A percentile compares a stretch with the other conserved stretches of the same genome.
Conservation (phyloP, 2,888 invertebrate genomes). For the Coleophora deauratella region DNA sequence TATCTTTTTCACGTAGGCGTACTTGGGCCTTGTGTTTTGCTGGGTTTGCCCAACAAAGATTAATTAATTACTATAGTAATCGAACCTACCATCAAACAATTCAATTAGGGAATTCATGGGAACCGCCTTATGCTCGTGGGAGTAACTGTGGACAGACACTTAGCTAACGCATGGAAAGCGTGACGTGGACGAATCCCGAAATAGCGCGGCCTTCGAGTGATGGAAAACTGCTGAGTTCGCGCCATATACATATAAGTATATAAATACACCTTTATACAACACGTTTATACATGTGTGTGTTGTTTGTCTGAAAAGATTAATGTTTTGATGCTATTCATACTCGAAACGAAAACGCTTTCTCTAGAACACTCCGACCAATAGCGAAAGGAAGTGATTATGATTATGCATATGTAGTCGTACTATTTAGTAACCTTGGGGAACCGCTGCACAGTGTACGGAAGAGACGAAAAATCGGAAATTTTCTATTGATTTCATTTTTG, state of each 20-base stretch:
- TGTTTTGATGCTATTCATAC: not conserved
- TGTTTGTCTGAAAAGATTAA: constrained; percentile 12
- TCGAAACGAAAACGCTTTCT: not conserved
- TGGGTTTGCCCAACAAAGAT: too few relatives aligned
- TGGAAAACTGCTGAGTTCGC: constrained; percentile 46
- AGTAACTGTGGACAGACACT: constrained; percentile 3
- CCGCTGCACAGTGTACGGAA: too few relatives aligned
- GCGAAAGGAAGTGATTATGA: too few relatives aligned
- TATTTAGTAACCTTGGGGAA: too few relatives aligned
- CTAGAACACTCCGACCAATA: not conserved
- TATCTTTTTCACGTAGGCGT: too few relatives aligned
- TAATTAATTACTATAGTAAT: too few relatives aligned
- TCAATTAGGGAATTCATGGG: constrained; percentile 3
- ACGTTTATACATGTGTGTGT: constrained; percentile 25
- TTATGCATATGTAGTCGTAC: too few relatives aligned
- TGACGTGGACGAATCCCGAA: constrained; percentile 47
- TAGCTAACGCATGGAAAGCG: constrained; percentile 28
- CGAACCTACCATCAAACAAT: not conserved
- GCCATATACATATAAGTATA: constrained; percentile 20
- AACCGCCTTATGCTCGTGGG: constrained; percentile 4
- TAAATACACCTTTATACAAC: too few relatives aligned
- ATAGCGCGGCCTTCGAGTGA: constrained; percentile 58
- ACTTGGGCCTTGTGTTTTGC: too few relatives aligned
- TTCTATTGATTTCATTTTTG: too few relatives aligned
- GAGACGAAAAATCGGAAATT: too few relatives aligned